phyloP scores from a whole-genome alignment of 2,888 invertebrate genomes.

The Chrysolina oricalcia region DNA sequence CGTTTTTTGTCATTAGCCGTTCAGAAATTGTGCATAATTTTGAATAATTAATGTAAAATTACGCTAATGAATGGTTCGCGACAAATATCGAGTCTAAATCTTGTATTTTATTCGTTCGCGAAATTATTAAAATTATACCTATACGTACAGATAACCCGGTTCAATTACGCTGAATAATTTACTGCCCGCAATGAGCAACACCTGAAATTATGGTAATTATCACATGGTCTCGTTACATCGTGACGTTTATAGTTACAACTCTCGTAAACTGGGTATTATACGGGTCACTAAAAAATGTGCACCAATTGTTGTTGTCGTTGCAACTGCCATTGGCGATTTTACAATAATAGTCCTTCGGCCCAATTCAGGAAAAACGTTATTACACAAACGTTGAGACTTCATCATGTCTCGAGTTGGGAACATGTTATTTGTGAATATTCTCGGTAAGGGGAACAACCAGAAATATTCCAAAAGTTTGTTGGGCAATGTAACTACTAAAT shows the following conservation, averaged over 20 bases:
- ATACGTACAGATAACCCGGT: conserved; percentile 38
- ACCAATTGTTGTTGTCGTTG: conserved; percentile 27
- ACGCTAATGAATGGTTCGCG: conserved; percentile 11
- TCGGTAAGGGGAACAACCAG: too few relatives aligned
- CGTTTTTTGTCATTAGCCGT: not conserved
- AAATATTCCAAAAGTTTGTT: too few relatives aligned
- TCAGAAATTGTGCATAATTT: not conserved
- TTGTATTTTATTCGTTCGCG: conserved; percentile 30
- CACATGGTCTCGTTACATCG: conserved; percentile 34
- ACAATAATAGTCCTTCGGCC: too few relatives aligned
- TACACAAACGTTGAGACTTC: too few relatives aligned
- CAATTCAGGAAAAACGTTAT: too few relatives aligned
- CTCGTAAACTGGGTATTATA: conserved; percentile 19
- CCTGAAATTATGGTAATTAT: conserved; percentile 53
- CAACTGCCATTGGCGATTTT: not conserved
- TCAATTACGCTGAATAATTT: conserved; percentile 48
- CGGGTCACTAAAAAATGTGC: conserved; percentile 24
- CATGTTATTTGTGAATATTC: too few relatives aligned
- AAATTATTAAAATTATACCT: not conserved
- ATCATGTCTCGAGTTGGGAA: too few relatives aligned
- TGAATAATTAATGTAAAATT: not conserved
- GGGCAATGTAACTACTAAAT: too few relatives aligned
- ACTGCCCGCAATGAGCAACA: conserved; percentile 46
- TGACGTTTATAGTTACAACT: conserved; percentile 28
- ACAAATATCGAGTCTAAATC: conserved; percentile 29